These are phyloP conservation scores for Zootoca vivipara DNA, from an alignment of 2,113 vertebrate species.

Conservation along the genomic window DNA sequence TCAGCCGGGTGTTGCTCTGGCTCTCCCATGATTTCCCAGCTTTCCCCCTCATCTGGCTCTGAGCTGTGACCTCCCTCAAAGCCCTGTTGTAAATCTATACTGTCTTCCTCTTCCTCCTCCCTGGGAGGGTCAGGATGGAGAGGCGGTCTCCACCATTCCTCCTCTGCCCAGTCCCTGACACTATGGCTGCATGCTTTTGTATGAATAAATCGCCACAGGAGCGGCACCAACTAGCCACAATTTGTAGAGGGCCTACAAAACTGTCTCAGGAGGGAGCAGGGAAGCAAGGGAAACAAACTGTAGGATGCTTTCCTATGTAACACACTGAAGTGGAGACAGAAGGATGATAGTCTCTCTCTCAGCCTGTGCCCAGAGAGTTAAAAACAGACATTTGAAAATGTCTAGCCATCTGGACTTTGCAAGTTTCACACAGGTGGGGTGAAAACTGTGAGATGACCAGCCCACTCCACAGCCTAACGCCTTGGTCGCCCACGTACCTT, in stretches of 20 bases:
- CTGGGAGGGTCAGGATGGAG: too few species aligned
- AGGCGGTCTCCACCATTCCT: too few species aligned
- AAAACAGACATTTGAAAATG: background rate
- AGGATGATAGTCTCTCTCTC: slow-evolving; percentile 2
- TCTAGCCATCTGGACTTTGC: slow-evolving; percentile 18
- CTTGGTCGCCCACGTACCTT: background rate
- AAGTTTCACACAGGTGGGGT: slow-evolving; percentile 1
- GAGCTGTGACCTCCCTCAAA: too few species aligned
- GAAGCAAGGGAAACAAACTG: background rate
- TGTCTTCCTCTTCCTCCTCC: too few species aligned
- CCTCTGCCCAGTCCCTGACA: too few species aligned
- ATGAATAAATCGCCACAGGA: background rate
- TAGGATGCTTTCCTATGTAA: background rate
- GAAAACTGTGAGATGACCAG: slow-evolving; percentile 42
- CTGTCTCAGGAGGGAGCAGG: background rate
- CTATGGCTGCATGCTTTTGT: background rate
- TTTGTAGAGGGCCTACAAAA: background rate
- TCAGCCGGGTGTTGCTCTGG: too few species aligned
- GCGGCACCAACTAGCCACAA: background rate
- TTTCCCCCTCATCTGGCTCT: too few species aligned
- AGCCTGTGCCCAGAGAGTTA: background rate
- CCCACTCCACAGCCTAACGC: slow-evolving; percentile 5
- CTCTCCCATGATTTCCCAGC: too few species aligned
- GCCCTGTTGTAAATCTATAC: too few species aligned
- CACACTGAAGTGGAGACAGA: background rate